Evolutionary conservation across 2,797 vertebrate genomes (phyloP), one percentile per base, ranked within the genome.

Genomic region (Neostethus bicornis): DNA sequence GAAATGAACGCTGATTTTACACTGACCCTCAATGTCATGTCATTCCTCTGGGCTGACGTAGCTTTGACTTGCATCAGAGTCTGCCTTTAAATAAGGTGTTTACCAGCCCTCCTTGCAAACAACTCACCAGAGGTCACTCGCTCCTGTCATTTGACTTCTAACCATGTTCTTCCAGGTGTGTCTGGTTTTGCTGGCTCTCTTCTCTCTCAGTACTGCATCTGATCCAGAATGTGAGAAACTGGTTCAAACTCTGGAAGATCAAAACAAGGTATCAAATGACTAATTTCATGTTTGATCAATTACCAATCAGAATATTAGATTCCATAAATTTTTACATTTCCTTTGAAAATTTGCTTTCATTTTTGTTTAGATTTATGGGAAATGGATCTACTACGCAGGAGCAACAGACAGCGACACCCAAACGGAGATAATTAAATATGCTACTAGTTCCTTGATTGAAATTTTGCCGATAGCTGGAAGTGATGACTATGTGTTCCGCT

Each of bases 371-470:
- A 0, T 78, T 47, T 2, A 1, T 62, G 80, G 80, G 11, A 79
- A 78, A 73, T 84, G 77, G 80, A 76, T 85, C 20, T 49, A 55
- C 14, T 1, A 70, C 4, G 47, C 14, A 7, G 67, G 24, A 39
- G 50, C 43, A 11, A 43, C 77, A 12, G 45, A 82, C 25, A 29
- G 20, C 5, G 20, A 46, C 11, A 52, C 58, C 0, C 0, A n/a
- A 2, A 2, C 56, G 28, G 32, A 45, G 0, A 2, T 8, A 0
- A 3, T 83, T 0, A 26, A 49, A 49, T 25, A 0, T 1, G 69
- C 2, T 49, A 14, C 3, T 79, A 59, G 63, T 75, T 75, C 42
- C n/a, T 62, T 71, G 79, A 35, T 70, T 3, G 28, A 74, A 24
- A 0, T 77, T 3, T 26, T 55, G 6, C 10, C 41, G n/a, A n/a